phyloP scores from a whole-genome alignment of 2,797 vertebrate genomes.

The Cuniculus paca region DNA sequence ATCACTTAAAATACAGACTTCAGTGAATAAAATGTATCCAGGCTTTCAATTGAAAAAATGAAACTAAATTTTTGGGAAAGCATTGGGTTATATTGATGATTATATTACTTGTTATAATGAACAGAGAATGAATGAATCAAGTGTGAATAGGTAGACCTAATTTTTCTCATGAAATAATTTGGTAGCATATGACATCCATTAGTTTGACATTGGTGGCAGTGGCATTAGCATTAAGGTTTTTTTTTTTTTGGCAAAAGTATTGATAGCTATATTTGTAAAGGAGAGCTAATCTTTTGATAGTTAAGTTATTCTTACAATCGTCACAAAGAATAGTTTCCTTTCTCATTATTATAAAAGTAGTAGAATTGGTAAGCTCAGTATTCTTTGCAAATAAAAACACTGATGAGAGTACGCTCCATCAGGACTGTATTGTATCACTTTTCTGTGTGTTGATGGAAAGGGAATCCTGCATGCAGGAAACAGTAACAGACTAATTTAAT shows the following conservation, averaged over 20 bases:
- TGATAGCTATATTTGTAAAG: neutral
- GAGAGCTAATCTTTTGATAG: conserved; percentile 6
- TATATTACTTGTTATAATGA: conserved; percentile 36
- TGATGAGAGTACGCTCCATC: neutral
- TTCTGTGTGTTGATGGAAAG: neutral
- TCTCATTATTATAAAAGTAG: neutral
- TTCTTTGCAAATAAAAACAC: neutral
- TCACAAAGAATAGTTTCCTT: neutral
- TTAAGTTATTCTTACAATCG: neutral
- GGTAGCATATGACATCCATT: neutral
- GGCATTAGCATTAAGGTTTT: conserved; percentile 13
- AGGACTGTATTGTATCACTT: neutral
- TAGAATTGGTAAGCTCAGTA: neutral
- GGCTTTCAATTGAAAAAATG: conserved; percentile 51
- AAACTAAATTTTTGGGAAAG: conserved; percentile 47
- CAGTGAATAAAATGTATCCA: conserved; percentile 5
- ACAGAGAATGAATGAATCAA: conserved; percentile 47
- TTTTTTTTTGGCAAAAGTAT: neutral
- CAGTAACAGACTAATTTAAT: neutral
- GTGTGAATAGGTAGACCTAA: conserved; percentile 27
- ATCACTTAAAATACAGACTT: conserved; percentile 34
- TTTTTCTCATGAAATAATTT: conserved; percentile 57
- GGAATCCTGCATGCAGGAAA: neutral
- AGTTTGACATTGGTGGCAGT: neutral
- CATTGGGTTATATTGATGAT: conserved; percentile 52